Percentiles rank a stretch among this genome's conserved stretches.
Conservation (phyloP, 2,888 invertebrate species). For the Amblyjoppa proteus region DNA sequence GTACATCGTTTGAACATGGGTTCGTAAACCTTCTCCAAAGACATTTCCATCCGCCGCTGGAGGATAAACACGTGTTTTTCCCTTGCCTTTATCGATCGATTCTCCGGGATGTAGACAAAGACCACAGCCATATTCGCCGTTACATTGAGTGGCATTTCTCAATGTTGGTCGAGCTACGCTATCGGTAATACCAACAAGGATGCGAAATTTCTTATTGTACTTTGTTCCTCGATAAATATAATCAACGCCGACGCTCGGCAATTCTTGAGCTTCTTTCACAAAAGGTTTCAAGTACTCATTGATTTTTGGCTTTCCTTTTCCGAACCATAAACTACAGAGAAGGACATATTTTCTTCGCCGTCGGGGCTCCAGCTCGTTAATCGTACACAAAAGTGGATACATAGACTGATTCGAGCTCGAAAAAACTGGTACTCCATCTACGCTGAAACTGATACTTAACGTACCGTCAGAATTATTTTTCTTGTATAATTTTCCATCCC, state of each 20-base stretch:
- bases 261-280: constrained; percentile 29
- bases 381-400: constrained; percentile 36
- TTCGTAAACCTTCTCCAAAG: constrained; percentile 50
- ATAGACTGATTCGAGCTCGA: constrained; percentile 53
- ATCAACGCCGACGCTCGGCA: constrained; percentile 38
- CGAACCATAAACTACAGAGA: constrained; percentile 50
- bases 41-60: constrained; percentile 35
- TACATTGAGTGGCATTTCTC: constrained; percentile 50
- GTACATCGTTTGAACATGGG: constrained; percentile 40
- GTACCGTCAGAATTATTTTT: constrained; percentile 35
- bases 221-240: constrained; percentile 21
- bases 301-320: constrained; percentile 44
- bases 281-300: constrained; percentile 58
- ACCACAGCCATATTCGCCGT: constrained; percentile 55
- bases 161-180: constrained; percentile 51
- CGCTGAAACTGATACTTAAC: constrained; percentile 63
- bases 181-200: constrained; percentile 55
- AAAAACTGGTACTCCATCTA: constrained; percentile 64
- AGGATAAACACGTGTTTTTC: constrained; percentile 52
- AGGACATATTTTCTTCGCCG: constrained; percentile 30
- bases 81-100: constrained; percentile 48
- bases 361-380: constrained; percentile 52
- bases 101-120: constrained; percentile 53
- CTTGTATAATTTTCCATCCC: constrained; percentile 45
- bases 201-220: constrained; percentile 48